Evolutionary conservation across 2,113 vertebrate genomes (phyloP).

Genomic region (Orientallactaga bullata): DNA sequence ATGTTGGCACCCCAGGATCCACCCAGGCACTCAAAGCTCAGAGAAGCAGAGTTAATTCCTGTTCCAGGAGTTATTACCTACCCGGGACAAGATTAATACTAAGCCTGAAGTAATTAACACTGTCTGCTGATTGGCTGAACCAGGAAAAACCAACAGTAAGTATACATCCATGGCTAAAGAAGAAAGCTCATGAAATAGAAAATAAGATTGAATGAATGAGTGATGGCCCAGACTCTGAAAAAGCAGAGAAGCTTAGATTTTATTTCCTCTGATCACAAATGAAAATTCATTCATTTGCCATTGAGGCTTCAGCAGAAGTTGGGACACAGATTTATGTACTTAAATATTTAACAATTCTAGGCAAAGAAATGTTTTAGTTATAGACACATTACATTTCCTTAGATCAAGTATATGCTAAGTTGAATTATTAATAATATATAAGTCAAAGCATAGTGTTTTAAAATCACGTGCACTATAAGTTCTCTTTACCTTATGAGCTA

Average conservation of each 20-base stretch:
- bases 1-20: neutral
- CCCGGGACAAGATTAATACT: neutral
- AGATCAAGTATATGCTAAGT: neutral
- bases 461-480: neutral
- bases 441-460: neutral
- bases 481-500: neutral
- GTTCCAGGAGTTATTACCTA: neutral
- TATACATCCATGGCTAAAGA: neutral
- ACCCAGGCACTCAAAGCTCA: neutral
- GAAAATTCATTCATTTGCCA: neutral
- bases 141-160: neutral
- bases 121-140: neutral
- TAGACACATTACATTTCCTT: neutral
- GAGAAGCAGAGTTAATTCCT: neutral
- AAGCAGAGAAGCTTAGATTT: neutral
- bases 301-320: neutral
- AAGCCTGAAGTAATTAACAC: neutral
- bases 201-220: neutral
- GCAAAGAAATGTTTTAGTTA: neutral
- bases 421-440: slow-evolving; percentile 47
- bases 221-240: neutral
- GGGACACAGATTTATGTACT: neutral
- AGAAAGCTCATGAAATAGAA: neutral
- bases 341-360: neutral
- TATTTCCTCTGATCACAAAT: neutral